Conservation (phyloP, 2,797 vertebrate genomes). For the Arctocebus calabarensis region DNA sequence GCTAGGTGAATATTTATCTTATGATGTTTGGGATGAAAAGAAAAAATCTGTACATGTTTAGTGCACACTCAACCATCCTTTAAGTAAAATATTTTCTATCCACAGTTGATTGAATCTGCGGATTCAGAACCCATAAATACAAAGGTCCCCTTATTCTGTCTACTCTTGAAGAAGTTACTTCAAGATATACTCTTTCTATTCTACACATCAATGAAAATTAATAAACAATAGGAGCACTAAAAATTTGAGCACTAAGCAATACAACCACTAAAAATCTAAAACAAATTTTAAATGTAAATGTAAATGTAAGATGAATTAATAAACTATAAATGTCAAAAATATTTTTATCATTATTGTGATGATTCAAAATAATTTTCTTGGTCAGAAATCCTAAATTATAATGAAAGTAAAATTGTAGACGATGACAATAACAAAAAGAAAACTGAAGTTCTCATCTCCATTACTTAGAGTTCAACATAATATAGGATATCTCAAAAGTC, state of each 20-base stretch:
- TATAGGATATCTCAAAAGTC: background rate
- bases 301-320: background rate
- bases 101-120: background rate
- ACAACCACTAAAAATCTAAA: background rate
- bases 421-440: background rate
- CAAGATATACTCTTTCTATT: background rate
- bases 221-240: background rate
- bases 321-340: background rate
- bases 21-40: background rate
- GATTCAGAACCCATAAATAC: background rate
- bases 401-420: background rate
- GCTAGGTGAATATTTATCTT: background rate
- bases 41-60: background rate
- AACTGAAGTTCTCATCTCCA: background rate
- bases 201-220: background rate
- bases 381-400: background rate
- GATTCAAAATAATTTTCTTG: background rate
- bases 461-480: background rate
- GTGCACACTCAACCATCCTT: background rate
- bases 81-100: background rate
- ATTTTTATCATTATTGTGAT: background rate
- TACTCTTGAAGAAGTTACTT: background rate
- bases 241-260: background rate
- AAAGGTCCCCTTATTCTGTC: background rate
- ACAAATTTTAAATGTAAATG: background rate